Conservation (phyloP, 2,888 invertebrate genomes). For the Limnephilus marmoratus region DNA sequence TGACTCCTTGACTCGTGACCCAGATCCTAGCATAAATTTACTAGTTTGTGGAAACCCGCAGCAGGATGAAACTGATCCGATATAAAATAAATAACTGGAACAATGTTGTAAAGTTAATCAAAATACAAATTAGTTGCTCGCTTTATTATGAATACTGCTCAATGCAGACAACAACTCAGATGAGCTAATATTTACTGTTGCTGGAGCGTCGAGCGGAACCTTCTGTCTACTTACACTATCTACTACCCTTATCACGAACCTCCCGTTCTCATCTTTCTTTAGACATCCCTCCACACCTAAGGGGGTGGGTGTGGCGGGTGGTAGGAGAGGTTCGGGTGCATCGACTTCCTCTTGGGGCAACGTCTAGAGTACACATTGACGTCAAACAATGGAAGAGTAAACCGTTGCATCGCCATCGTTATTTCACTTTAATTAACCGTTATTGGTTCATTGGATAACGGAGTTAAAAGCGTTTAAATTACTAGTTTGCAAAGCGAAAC, state of each 20-base stretch:
- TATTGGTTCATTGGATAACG: not conserved
- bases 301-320: not conserved
- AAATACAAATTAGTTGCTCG: not conserved
- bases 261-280: not conserved
- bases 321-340: not conserved
- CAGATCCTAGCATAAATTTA: not conserved
- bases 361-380: slow-evolving; percentile 2
- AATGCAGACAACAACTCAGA: not conserved
- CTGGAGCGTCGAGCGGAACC: not conserved
- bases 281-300: not conserved
- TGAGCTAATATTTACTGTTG: slow-evolving; percentile 14
- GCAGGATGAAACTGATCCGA: not conserved
- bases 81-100: no score
- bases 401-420: not conserved
- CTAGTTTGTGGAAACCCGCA: not conserved
- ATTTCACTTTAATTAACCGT: not conserved
- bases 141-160: not conserved
- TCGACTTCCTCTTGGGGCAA: not conserved
- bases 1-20: not conserved
- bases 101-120: not conserved
- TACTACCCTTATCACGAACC: not conserved
- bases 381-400: not conserved
- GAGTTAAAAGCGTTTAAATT: not conserved
- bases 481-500: not conserved
- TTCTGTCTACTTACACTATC: not conserved